Conservation (phyloP, 2,797 vertebrate genomes). For the Malurus splendens region DNA sequence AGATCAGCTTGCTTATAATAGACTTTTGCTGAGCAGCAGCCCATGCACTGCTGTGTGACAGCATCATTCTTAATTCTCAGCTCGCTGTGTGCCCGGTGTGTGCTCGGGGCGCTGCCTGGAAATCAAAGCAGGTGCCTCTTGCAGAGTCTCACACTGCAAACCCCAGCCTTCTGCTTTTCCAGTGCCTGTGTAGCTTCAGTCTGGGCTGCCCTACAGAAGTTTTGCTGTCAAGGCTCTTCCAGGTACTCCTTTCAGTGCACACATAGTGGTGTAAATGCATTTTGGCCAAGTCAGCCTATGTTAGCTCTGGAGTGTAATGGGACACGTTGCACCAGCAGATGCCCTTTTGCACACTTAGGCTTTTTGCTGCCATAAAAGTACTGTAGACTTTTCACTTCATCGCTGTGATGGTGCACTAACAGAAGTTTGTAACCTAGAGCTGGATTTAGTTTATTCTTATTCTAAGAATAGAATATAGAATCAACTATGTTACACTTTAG, state of each 20-base stretch:
- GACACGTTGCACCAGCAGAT: background rate
- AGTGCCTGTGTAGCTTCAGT: fast-evolving
- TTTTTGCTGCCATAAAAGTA: background rate
- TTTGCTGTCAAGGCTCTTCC: background rate
- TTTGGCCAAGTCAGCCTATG: background rate
- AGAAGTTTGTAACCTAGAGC: background rate
- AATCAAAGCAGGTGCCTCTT: background rate
- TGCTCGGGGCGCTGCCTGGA: background rate
- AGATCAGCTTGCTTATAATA: background rate
- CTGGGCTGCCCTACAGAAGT: background rate
- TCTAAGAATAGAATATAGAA: background rate
- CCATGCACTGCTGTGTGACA: background rate
- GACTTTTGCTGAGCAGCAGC: background rate
- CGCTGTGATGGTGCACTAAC: background rate
- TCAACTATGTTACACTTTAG: background rate
- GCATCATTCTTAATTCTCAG: background rate
- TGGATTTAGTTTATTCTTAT: background rate
- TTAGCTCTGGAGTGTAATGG: background rate
- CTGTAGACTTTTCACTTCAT: background rate
- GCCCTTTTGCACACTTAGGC: background rate
- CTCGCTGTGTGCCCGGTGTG: fast-evolving
- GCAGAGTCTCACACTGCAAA: fast-evolving
- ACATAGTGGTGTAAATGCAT: background rate
- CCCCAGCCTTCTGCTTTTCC: fast-evolving
- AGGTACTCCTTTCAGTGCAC: background rate